A percentile compares a stretch with the other conserved stretches of the same genome.
Conservation (phyloP, 2,888 invertebrate species). For the Calameuta idolon region DNA sequence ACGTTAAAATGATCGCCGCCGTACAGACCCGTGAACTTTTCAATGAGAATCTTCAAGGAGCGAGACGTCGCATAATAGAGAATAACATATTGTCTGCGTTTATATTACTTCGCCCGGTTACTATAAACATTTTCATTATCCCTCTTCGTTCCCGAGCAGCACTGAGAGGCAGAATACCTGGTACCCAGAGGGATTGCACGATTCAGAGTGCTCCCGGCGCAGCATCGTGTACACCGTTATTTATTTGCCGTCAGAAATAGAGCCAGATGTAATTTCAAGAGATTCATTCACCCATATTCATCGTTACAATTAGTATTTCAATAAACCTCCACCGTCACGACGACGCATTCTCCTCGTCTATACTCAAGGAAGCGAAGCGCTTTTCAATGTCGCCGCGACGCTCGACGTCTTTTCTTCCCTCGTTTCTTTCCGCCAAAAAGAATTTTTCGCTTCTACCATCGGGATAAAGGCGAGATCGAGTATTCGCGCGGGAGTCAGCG, state of each 20-base stretch:
- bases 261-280: conserved; percentile 27
- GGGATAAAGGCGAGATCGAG: not conserved
- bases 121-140: conserved; percentile 25
- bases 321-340: conserved; percentile 5
- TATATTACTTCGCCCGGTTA: conserved; percentile 44
- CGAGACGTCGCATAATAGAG: conserved; percentile 28
- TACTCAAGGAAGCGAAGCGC: not conserved
- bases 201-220: not conserved
- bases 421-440: not conserved
- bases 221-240: not conserved
- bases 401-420: not conserved
- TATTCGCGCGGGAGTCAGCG: not conserved
- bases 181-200: not conserved
- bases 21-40: not conserved
- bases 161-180: not conserved
- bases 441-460: not conserved
- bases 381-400: not conserved
- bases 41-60: not conserved
- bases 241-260: not conserved
- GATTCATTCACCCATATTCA: conserved; percentile 34
- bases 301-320: conserved; percentile 32
- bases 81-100: conserved; percentile 45
- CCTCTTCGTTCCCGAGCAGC: not conserved
- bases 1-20: conserved; percentile 26
- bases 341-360: not conserved